Conservation (phyloP, 2,113 vertebrate genomes). For the Entelurus aequoreus region DNA sequence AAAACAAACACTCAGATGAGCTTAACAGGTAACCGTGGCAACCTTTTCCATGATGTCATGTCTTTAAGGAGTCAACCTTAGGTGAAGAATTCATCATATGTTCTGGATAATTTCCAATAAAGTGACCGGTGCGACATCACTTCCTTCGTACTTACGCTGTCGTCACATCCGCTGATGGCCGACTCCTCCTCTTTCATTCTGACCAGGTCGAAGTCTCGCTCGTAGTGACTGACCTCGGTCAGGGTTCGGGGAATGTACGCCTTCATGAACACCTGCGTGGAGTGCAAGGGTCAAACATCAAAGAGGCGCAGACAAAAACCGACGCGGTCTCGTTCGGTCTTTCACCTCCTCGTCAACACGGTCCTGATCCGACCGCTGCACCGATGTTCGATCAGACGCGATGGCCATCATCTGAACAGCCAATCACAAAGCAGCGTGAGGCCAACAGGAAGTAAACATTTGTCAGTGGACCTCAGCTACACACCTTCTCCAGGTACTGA, state of each 20-base stretch:
- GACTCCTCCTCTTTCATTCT: constrained; percentile 74
- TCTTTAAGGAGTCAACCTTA: no score
- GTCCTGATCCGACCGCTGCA: constrained; percentile 86
- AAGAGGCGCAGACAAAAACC: background rate
- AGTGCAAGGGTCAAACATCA: constrained; percentile 5
- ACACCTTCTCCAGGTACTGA: constrained; percentile 84
- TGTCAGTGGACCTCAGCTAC: background rate
- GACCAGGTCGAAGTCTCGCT: constrained; percentile 82
- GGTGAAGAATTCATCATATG: no score
- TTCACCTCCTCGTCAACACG: constrained; percentile 89
- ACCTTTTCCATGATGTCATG: background rate
- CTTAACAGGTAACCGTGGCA: background rate
- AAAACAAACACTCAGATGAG: background rate
- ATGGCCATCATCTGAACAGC: constrained; percentile 83
- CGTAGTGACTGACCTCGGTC: constrained; percentile 88
- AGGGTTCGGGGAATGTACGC: constrained; percentile 94
- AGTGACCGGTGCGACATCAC: background rate
- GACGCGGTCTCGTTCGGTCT: background rate
- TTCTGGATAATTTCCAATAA: no score
- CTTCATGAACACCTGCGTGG: constrained; percentile 85
- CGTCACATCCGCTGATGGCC: constrained; percentile 70
- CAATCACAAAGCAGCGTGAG: background rate
- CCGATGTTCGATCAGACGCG: constrained; percentile 78
- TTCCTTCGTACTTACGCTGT: constrained; percentile 71
- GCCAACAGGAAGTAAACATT: background rate